Evolutionary conservation across 1,140 invertebrate genomes (phyloP), one percentile per base, ranked within the genome.

Genomic region (Sarcophaga peregrina): DNA sequence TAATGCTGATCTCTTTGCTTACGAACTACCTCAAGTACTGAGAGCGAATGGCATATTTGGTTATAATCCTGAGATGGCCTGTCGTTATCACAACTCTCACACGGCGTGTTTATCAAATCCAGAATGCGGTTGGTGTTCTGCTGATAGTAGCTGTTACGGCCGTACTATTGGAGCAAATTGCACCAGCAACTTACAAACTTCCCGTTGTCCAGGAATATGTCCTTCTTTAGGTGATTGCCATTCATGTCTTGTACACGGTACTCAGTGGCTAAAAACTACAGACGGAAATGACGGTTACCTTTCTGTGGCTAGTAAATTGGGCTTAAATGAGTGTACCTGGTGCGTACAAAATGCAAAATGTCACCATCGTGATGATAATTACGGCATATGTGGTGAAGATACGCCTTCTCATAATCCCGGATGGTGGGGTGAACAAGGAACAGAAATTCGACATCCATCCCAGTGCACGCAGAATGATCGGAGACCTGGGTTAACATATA

Each of bases 51-150:
- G 92, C 20, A 92, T 83, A 0, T 78, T 78, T 78, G 62, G 85
- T 0, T 82, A 93, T 93, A 83, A 94, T 95, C 95, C 95, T 2
- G 95, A 96, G 87, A 93, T 93, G 73, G 92, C 94, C 9, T 96
- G 95, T 86, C 93, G 92, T 45, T 92, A 94, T 25, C 95, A 97
- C 86, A 93, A 93, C 82, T 94, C 93, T 46, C 93, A 95, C 83
- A 93, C 94, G 17, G 94, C 95, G 85, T 99, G 97, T 86, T 93
- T 95, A 0, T 94, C 95, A 0, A 96, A 98, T 92, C 96, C 96
- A 0, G 96, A 97, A 89, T 99, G 97, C 90, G 96, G 97, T 13
- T 98, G 96, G 96, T 99, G 97, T 91, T 95, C 94, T 1, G 95
- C 95, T 50, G 95, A 96, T 85, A 94, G 94, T 90, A 93, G 93